Evolutionary conservation across 2,888 invertebrate species (phyloP), one percentile per base, ranked within the genome.

Genomic region (Phytoseiulus persimilis): DNA sequence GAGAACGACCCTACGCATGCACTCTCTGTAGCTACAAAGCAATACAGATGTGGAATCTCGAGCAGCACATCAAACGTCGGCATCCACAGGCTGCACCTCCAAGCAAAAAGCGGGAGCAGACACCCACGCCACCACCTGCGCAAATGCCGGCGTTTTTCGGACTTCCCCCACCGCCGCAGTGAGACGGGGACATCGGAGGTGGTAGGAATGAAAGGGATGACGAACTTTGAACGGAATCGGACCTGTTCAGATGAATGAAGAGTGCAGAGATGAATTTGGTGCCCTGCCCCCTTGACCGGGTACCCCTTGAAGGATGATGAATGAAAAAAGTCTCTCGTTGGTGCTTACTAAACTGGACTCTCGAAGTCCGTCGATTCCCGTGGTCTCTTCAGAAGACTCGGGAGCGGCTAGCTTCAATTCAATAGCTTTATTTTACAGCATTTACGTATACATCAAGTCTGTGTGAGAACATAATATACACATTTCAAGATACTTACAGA

Each of bases 31-130:
- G 87, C 87, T 87, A 87, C 33, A 87, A 87, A 45, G 87, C 87
- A 3, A 87, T 87, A n/a, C 87, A 87, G 33, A 87, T 87, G 87
- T 87, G 87, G 87, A 87, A 87, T 87, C 87, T 87, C 45, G 87
- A 87, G 87, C 87, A 87, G 39, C 87, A 87, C 87, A 87, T 87
- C 45, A 87, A 87, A 87, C 87, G 87, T 28, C 32, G 87, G 18
- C 87, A 87, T 23, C 87, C 87, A 0, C 87, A 87, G n/a, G 87
- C 87, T 5, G 87, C 87, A n/a, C 87, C 87, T n/a, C 87, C 87
- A 23, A 65, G 65, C 28, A 65, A 65, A 65, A 65, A 65, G 18
- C 65, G 65, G 28, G 65, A 65, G 28, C 87, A 33, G 33, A n/a
- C 87, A 14, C 87, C 45, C 0, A 87, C 87, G 3, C 87, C n/a